phyloP scores from a whole-genome alignment of 2,888 invertebrate species.

The Chrysolina oricalcia region DNA sequence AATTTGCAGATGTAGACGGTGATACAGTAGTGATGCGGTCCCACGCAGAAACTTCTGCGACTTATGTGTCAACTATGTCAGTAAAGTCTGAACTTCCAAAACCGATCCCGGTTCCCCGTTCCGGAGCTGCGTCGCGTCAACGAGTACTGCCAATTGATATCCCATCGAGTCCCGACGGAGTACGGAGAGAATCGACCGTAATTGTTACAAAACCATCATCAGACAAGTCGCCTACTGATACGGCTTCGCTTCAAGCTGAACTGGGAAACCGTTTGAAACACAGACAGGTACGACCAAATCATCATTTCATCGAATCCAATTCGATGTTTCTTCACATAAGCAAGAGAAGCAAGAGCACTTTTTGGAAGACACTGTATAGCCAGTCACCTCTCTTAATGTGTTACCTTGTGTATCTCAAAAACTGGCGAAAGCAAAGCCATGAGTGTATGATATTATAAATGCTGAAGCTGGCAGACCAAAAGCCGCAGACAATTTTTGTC shows the following conservation, averaged over 20 bases:
- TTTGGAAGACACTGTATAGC: too few relatives aligned
- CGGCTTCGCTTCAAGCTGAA: constrained; percentile 66
- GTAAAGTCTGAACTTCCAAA: constrained; percentile 56
- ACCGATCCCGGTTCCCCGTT: constrained; percentile 67
- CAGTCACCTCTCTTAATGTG: too few relatives aligned
- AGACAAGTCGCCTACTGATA: constrained; percentile 54
- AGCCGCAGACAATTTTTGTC: too few relatives aligned
- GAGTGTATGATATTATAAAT: too few relatives aligned
- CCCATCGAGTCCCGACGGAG: constrained; percentile 68
- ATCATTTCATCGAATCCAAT: too few relatives aligned
- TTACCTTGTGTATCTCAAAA: too few relatives aligned
- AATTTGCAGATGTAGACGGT: not conserved
- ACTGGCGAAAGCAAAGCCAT: too few relatives aligned
- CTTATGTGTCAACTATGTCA: constrained; percentile 9
- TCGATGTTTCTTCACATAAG: too few relatives aligned
- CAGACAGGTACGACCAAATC: constrained; percentile 55
- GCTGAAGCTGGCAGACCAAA: too few relatives aligned
- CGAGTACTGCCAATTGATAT: constrained; percentile 76
- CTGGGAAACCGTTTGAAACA: constrained; percentile 66
- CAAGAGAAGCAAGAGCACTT: too few relatives aligned
- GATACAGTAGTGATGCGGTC: constrained; percentile 14
- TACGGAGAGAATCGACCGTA: constrained; percentile 51
- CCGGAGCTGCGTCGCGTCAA: constrained; percentile 75
- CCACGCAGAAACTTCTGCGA: constrained; percentile 34
- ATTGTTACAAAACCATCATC: constrained; percentile 61